A percentile compares a stretch with the other conserved stretches of the same genome.
phyloP scores from a whole-genome alignment of 2,797 vertebrate species.

The Rhinogobio ventralis region DNA sequence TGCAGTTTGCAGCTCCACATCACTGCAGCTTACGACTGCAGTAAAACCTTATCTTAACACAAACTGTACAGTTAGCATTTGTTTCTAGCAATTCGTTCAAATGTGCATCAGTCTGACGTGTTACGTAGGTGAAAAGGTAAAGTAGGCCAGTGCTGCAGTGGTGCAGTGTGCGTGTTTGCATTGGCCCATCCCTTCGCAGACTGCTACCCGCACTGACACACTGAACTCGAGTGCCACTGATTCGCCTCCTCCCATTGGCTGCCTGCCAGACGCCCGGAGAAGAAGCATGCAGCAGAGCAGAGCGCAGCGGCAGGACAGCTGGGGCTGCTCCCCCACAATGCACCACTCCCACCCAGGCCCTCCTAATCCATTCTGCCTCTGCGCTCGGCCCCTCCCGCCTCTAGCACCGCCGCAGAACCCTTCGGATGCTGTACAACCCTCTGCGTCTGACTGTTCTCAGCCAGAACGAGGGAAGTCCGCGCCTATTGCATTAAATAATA shows the following conservation, averaged over 20 bases:
- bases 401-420: constrained; percentile 46
- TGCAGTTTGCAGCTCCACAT: constrained; percentile 37
- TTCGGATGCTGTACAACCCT: constrained; percentile 38
- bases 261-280: constrained; percentile 76
- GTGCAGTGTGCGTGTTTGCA: constrained; percentile 51
- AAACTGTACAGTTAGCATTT: neutral
- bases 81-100: neutral
- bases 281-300: constrained; percentile 72
- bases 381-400: constrained; percentile 23
- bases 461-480: constrained; percentile 16
- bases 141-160: constrained; percentile 62
- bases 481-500: constrained; percentile 23
- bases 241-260: constrained; percentile 76
- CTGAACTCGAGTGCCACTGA: constrained; percentile 81
- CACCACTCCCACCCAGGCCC: constrained; percentile 60
- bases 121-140: constrained; percentile 39
- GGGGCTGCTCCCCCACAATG: constrained; percentile 73
- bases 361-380: constrained; percentile 49
- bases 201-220: constrained; percentile 73
- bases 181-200: constrained; percentile 23
- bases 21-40: constrained; percentile 33
- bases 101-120: neutral
- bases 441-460: constrained; percentile 27
- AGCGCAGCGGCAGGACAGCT: constrained; percentile 72
- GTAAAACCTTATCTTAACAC: constrained; percentile 24